Evolutionary conservation across 2,113 vertebrate genomes (phyloP).

Genomic region (Sebastes schlegelii): DNA sequence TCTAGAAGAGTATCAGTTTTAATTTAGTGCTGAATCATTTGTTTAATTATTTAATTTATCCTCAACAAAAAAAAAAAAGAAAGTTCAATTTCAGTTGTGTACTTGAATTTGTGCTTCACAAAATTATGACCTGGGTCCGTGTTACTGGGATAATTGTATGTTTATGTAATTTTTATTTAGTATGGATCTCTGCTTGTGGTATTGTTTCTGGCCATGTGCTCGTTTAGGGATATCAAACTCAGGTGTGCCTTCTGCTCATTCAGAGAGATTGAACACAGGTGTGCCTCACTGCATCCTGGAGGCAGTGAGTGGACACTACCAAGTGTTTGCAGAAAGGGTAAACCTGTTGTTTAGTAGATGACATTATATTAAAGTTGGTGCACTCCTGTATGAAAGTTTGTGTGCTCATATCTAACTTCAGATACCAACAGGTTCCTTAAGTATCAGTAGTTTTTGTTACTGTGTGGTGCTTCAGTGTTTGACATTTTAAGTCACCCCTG

Average conservation of each 20-base stretch:
- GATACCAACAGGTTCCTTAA: background rate
- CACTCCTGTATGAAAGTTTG: background rate
- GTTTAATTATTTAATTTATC: background rate
- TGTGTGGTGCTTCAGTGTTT: background rate
- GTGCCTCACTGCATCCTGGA: background rate
- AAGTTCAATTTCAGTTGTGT: too few species aligned
- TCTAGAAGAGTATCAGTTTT: background rate
- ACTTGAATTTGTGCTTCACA: too few species aligned
- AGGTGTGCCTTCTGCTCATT: slow-evolving; percentile 6
- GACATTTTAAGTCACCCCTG: slow-evolving; percentile 2
- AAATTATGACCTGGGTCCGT: too few species aligned
- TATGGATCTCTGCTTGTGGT: too few species aligned
- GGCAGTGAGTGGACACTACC: background rate
- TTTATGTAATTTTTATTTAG: background rate
- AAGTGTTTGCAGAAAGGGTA: background rate
- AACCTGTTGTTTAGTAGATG: background rate
- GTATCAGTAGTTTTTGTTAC: background rate
- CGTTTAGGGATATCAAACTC: background rate
- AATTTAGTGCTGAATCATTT: background rate
- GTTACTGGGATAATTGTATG: background rate
- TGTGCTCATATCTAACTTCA: background rate
- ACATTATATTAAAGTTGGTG: background rate
- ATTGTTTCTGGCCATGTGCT: background rate
- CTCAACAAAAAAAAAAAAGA: too few species aligned
- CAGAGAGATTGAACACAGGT: slow-evolving; percentile 5